Percentiles rank a stretch among this genome's conserved stretches.
Conservation (phyloP, 2,113 vertebrate genomes). For the Eleginops maclovinus region DNA sequence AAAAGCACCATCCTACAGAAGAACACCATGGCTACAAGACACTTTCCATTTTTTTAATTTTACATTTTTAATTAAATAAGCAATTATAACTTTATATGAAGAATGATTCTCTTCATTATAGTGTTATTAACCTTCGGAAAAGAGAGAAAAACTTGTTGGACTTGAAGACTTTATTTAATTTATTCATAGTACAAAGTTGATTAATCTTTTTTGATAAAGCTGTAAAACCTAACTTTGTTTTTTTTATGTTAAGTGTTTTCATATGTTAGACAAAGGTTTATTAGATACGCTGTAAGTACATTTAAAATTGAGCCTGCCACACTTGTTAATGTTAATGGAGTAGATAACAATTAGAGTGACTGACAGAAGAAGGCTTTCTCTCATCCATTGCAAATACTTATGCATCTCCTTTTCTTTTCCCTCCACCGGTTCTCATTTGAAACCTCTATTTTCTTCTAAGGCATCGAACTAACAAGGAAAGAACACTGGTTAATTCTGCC, state of each 20-base stretch:
- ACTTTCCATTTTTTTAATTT: not conserved
- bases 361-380: not conserved
- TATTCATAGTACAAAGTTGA: too few species aligned
- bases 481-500: constrained; percentile 56
- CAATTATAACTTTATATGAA: constrained; percentile 7
- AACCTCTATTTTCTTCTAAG: constrained; percentile 60
- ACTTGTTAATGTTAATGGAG: not conserved
- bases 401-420: not conserved
- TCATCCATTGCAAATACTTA: not conserved
- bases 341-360: not conserved
- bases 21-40: not conserved
- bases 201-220: too few species aligned
- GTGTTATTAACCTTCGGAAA: constrained; percentile 19
- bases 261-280: not conserved
- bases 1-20: not conserved
- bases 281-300: not conserved
- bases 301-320: not conserved
- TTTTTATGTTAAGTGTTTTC: not conserved
- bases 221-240: too few species aligned
- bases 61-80: not conserved
- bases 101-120: not conserved
- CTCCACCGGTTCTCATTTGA: constrained; percentile 6
- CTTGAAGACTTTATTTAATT: too few species aligned
- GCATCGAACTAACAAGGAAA: constrained; percentile 54
- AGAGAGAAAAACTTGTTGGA: not conserved